phyloP scores from a whole-genome alignment of 2,797 vertebrate genomes.

The Acridotheres tristis region DNA sequence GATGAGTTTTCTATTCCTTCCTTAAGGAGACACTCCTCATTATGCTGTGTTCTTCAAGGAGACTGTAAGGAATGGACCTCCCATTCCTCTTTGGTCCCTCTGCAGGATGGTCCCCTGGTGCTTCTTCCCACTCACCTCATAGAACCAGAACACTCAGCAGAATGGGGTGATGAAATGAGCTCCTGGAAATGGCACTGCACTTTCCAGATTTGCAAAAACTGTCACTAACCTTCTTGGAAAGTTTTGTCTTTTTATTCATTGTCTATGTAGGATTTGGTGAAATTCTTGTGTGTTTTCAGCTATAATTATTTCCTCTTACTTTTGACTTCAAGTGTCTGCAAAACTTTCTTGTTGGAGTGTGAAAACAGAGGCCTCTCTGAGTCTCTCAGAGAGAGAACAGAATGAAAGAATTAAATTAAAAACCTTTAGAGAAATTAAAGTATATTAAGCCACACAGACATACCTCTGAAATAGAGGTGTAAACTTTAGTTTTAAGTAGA shows the following conservation, averaged over 20 bases:
- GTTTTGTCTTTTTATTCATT: not conserved
- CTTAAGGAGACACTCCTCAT: not conserved
- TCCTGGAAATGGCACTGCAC: not conserved
- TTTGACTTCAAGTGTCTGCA: not conserved
- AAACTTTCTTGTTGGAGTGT: not conserved
- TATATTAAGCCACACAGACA: too few relatives aligned
- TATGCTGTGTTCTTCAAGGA: not conserved
- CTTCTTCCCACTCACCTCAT: not conserved
- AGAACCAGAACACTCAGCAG: fast-evolving
- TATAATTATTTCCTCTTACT: not conserved
- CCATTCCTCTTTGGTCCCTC: not conserved
- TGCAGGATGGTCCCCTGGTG: fast-evolving
- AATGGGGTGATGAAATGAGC: not conserved
- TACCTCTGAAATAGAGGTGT: too few relatives aligned
- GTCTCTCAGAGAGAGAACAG: too few relatives aligned
- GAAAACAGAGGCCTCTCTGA: too few relatives aligned
- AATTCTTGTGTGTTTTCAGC: not conserved
- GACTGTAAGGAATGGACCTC: not conserved
- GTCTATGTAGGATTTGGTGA: not conserved
- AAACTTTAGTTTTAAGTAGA: too few relatives aligned
- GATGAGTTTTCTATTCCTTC: not conserved
- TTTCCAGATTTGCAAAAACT: not conserved
- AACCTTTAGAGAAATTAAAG: too few relatives aligned
- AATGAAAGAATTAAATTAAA: too few relatives aligned
- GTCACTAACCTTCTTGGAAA: not conserved